Evolutionary conservation across 35 echinoderm and acorn worm species (phyloP).

Genomic region (Acanthaster planci): DNA sequence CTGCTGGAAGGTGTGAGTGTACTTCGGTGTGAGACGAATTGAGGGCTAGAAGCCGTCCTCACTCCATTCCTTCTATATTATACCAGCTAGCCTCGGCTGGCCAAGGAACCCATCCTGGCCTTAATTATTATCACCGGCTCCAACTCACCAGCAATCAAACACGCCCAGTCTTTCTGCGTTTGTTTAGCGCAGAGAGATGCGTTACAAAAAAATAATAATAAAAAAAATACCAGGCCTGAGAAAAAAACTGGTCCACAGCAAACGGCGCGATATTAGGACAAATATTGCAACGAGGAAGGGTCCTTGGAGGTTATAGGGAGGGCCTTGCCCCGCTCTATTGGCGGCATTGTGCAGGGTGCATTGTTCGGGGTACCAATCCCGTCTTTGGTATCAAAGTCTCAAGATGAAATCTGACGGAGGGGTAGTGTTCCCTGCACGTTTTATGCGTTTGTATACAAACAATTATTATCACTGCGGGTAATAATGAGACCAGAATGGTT

Average conservation of each 20-base stretch:
- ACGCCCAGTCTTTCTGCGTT: neutral
- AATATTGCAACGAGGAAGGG: neutral
- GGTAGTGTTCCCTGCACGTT: slow-evolving; percentile 8
- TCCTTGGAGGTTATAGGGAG: neutral
- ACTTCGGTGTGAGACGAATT: neutral
- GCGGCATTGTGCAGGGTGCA: too few relatives aligned
- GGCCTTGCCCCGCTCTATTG: neutral
- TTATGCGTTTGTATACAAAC: slow-evolving; percentile 17
- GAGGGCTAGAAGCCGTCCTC: neutral
- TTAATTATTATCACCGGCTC: neutral
- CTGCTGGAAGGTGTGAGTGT: neutral
- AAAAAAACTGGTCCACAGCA: slow-evolving; percentile 18
- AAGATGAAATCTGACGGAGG: too few relatives aligned
- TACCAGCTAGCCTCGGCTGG: neutral
- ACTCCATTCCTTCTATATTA: too few relatives aligned
- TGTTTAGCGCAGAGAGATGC: slow-evolving; percentile 4
- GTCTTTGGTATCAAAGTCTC: too few relatives aligned
- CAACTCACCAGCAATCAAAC: slow-evolving; percentile 3
- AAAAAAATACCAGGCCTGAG: neutral
- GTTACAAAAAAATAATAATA: neutral
- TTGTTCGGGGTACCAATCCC: too few relatives aligned
- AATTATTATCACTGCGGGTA: neutral
- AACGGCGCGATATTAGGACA: slow-evolving; percentile 1
- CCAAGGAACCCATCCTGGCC: neutral
- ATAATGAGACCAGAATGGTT: neutral